Conservation (phyloP, 2,797 vertebrate genomes). For the Coranthus polyacanthus region DNA sequence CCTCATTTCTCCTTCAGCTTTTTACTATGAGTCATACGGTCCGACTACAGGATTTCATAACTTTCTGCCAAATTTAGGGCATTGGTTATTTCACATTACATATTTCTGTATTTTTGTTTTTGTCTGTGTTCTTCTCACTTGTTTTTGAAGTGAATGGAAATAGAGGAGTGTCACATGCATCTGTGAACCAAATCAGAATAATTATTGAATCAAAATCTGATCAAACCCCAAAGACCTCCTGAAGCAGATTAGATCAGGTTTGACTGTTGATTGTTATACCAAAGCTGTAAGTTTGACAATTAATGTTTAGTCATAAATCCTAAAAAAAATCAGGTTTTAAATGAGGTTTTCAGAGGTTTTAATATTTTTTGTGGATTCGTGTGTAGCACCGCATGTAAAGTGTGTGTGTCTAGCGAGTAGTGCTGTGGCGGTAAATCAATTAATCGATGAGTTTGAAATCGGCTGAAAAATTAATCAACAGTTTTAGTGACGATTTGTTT, state of each 20-base stretch:
- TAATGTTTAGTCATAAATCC: not conserved
- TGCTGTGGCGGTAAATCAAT: slow-evolving; percentile 5
- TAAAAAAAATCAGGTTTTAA: slow-evolving; percentile 7
- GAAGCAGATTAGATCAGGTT: not conserved
- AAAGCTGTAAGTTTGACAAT: slow-evolving; percentile 5
- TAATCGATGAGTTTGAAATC: not conserved
- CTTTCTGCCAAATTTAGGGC: not conserved
- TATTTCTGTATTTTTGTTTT: slow-evolving; percentile 12
- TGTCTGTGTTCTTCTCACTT: slow-evolving; percentile 3
- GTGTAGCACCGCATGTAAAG: slow-evolving; percentile 23
- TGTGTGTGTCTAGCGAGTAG: slow-evolving; percentile 9
- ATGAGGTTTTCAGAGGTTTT: slow-evolving; percentile 16
- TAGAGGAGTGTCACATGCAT: not conserved
- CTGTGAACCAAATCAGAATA: not conserved
- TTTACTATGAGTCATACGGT: not conserved
- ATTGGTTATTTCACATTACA: not conserved
- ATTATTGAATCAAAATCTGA: slow-evolving; percentile 14
- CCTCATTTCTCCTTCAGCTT: not conserved
- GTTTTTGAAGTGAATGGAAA: not conserved
- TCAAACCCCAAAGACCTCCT: not conserved
- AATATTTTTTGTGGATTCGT: slow-evolving; percentile 12
- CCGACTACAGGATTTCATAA: not conserved
- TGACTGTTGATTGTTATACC: not conserved
- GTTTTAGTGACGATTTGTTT: too few species aligned
- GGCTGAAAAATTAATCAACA: too few species aligned